phyloP scores from a whole-genome alignment of 2,888 invertebrate species.

The Tetranychus piercei region DNA sequence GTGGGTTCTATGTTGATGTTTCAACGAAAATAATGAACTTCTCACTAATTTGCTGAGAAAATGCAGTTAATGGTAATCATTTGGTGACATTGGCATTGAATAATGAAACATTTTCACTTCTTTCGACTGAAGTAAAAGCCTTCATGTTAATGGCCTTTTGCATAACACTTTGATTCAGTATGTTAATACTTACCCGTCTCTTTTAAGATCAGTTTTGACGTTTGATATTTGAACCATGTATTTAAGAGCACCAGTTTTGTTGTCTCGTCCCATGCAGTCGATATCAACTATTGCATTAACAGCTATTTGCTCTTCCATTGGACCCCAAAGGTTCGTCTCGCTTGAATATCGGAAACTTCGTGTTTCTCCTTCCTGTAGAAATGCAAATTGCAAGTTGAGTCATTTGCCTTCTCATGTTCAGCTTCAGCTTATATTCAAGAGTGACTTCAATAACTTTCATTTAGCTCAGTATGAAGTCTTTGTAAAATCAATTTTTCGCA shows the following conservation, averaged over 20 bases:
- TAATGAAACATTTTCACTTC: too few species aligned
- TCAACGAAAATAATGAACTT: too few species aligned
- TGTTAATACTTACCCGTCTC: constrained; percentile 5
- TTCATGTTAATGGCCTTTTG: background rate
- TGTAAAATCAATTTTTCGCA: too few species aligned
- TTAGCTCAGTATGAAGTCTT: too few species aligned
- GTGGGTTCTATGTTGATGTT: too few species aligned
- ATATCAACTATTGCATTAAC: constrained; percentile 21
- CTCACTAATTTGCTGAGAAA: too few species aligned
- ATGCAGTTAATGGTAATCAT: too few species aligned
- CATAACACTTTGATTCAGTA: background rate
- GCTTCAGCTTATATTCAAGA: background rate
- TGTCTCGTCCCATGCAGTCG: constrained; percentile 22
- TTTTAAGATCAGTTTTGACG: constrained; percentile 10
- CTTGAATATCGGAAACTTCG: constrained; percentile 23
- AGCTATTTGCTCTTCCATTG: constrained; percentile 20
- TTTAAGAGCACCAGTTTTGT: constrained; percentile 14
- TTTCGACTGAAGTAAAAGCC: background rate
- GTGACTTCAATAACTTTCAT: background rate
- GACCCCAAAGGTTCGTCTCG: constrained; percentile 23
- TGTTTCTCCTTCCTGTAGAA: constrained; percentile 17
- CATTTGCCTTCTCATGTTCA: background rate
- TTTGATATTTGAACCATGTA: constrained; percentile 19
- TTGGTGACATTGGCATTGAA: too few species aligned
- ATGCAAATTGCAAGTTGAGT: background rate